Percentiles rank a stretch among this genome's conserved stretches.
Evolutionary conservation across 2,888 invertebrate species (phyloP).

Genomic region (Vanessa cardui): DNA sequence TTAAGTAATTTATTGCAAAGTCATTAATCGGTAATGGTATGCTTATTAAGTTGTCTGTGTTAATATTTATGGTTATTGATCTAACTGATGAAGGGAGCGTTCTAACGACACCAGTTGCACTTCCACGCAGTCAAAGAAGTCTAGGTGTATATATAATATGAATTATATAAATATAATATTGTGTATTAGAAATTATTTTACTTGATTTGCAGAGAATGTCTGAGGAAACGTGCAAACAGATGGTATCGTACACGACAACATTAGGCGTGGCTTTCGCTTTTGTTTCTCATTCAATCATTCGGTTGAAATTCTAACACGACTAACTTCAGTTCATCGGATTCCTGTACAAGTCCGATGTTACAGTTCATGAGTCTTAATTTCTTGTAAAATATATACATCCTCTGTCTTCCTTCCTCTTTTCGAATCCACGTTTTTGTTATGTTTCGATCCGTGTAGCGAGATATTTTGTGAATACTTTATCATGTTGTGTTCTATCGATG

Average conservation of each 20-base stretch:
- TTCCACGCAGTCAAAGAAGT: constrained; percentile 21
- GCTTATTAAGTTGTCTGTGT: constrained; percentile 29
- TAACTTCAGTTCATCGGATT: constrained; percentile 70
- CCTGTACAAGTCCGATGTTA: constrained; percentile 61
- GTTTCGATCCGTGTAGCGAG: constrained; percentile 75
- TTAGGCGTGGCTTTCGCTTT: constrained; percentile 82
- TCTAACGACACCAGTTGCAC: constrained; percentile 37
- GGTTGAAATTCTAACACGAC: constrained; percentile 78
- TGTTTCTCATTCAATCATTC: constrained; percentile 76
- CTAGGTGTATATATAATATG: constrained; percentile 13
- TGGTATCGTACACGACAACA: constrained; percentile 84
- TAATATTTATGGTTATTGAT: constrained; percentile 24
- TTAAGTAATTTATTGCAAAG: constrained; percentile 5
- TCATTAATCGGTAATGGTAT: constrained; percentile 18
- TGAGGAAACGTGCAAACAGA: constrained; percentile 92
- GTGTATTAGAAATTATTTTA: constrained; percentile 73
- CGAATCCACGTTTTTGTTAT: constrained; percentile 65
- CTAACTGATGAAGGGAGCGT: constrained; percentile 25
- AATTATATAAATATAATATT: constrained; percentile 45
- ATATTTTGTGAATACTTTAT: constrained; percentile 67
- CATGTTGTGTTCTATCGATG: constrained; percentile 71
- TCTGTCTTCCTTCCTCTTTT: constrained; percentile 50
- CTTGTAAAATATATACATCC: constrained; percentile 49
- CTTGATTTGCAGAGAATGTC: constrained; percentile 91
- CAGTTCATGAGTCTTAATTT: constrained; percentile 55